These are phyloP conservation scores for Scaptomyza graminum DNA, from an alignment of 1,140 invertebrate genomes.

Conservation along the genomic window DNA sequence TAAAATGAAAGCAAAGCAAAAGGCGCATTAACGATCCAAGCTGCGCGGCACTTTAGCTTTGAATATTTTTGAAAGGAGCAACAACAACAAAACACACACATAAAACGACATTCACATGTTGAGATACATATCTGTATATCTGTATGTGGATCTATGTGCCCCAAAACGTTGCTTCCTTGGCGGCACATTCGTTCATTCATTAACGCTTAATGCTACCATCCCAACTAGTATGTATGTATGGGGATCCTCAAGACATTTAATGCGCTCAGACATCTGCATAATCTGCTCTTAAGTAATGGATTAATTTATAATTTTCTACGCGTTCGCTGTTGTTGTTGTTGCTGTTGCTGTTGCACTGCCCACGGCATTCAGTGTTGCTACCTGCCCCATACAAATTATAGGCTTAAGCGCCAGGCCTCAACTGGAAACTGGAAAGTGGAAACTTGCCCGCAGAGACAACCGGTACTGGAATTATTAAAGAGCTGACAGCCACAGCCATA, in stretches of 20 bases:
- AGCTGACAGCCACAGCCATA: too few species aligned
- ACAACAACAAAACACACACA: neutral
- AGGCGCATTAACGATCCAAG: conserved; percentile 20
- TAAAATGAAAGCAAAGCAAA: conserved; percentile 43
- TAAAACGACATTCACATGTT: conserved; percentile 5
- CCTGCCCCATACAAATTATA: conserved; percentile 58
- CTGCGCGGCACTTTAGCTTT: conserved; percentile 47
- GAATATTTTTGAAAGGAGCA: conserved; percentile 43
- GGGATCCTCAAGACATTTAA: conserved; percentile 51
- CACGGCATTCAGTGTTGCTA: conserved; percentile 5
- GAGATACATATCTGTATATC: neutral
- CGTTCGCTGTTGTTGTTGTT: conserved; percentile 12
- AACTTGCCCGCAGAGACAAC: neutral
- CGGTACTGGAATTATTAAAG: conserved; percentile 2
- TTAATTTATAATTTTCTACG: conserved; percentile 76
- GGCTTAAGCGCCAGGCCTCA: conserved; percentile 32
- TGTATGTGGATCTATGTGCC: neutral
- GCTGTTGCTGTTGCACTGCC: neutral
- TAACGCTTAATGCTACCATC: too few species aligned
- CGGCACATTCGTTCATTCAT: neutral
- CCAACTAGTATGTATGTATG: too few species aligned
- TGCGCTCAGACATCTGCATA: conserved; percentile 71
- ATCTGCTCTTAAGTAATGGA: conserved; percentile 70
- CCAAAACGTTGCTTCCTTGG: conserved; percentile 6
- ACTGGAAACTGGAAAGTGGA: neutral